Conservation (phyloP, 1,140 invertebrate species). For the Conus ventricosus region DNA sequence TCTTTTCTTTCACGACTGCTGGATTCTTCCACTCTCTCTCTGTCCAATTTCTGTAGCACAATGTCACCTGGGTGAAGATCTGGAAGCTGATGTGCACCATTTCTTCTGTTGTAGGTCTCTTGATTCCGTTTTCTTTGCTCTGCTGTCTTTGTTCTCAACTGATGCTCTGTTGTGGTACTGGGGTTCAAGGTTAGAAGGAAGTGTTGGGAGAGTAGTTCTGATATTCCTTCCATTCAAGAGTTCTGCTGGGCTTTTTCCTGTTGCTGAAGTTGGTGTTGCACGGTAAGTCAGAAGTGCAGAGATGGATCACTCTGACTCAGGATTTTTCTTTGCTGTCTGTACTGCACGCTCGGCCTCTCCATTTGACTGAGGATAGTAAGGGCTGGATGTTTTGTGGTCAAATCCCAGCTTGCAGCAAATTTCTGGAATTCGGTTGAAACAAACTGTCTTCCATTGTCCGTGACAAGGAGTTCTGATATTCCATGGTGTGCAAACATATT, state of each 20-base stretch:
- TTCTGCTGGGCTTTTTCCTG: not conserved
- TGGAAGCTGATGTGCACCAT: too few species aligned
- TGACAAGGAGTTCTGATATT: slow-evolving; percentile 45
- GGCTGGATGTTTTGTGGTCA: slow-evolving; percentile 47
- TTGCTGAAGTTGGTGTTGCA: not conserved
- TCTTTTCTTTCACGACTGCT: too few species aligned
- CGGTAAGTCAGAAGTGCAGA: not conserved
- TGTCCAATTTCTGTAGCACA: too few species aligned
- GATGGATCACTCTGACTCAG: not conserved
- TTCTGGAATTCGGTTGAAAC: slow-evolving; percentile 45
- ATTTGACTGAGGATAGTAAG: slow-evolving; percentile 49
- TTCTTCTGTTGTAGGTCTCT: too few species aligned
- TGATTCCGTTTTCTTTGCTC: too few species aligned
- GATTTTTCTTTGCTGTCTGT: slow-evolving; percentile 48
- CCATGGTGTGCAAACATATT: slow-evolving; percentile 49
- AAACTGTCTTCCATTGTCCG: slow-evolving; percentile 59
- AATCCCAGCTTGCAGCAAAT: slow-evolving; percentile 50
- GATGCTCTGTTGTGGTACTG: too few species aligned
- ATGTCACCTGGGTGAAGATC: too few species aligned
- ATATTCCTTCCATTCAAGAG: not conserved
- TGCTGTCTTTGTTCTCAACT: too few species aligned
- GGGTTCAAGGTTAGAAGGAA: not conserved
- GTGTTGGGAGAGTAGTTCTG: not conserved
- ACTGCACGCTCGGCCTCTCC: slow-evolving; percentile 50
- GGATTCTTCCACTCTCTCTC: too few species aligned